Base-by-base conservation (phyloP, 2,113 vertebrate genomes). In the Penelope pileata region DNA sequence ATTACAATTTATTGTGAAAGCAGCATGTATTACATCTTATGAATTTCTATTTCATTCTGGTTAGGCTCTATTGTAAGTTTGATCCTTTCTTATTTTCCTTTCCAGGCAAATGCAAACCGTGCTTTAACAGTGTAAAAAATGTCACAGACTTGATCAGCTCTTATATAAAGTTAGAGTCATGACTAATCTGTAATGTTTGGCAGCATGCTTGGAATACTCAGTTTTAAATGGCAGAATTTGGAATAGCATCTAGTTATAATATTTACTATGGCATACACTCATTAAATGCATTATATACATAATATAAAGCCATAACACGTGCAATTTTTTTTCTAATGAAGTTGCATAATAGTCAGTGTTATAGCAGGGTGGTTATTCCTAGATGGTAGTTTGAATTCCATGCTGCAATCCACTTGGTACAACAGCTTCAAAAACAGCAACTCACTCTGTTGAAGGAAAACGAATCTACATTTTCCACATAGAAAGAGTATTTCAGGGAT, bases 1-100 rank as follows among this genome's bases (percentile, higher is more conserved):
- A 96, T 96, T 96, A 94, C 86, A 92, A 96, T 96, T 97, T 97
- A 96, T 90, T 94, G 95, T 86, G 86, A 95, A 95, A 93, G 86
- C 94, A 88, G 85, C 87, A 94, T 94, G 93, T 91, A 94, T 90
- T 96, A 95, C 81, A 84, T 83, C 77, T 93, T 93, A 94, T 74
- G 91, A 94, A 95, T 97, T 95, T 91, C 82, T 74, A 94, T 97
- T 94, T 94, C 84, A 82, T 94, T 93, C 89, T 84, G 67, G 29
- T 89, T 79, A 83, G 69, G 50, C 27, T 94, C 29, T 89, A 62
- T 83, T 96, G 43, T 58, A 80, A 94, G 79, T 88, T 86, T 90
- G 87, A 93, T 94, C 70, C 68, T 80, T 95, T 83, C 50, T 67
- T 89, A 91, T 85, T 96, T 94, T 76, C 50, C 62, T 92, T 95